phyloP scores from a whole-genome alignment of 1,140 invertebrate species.

The Antheraea mylitta region DNA sequence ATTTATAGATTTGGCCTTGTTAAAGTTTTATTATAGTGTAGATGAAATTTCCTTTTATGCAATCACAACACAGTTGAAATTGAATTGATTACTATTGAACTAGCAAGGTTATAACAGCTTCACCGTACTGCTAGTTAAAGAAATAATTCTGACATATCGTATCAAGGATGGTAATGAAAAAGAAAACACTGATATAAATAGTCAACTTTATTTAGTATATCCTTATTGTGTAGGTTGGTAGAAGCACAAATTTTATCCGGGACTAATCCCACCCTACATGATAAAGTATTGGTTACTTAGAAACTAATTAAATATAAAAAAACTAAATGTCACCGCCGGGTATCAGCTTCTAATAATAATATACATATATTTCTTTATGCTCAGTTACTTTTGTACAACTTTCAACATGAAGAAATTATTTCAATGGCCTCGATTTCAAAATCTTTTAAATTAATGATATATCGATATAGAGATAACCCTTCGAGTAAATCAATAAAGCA shows the following conservation, averaged over 20 bases:
- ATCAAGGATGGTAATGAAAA: neutral
- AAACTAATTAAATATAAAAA: slow-evolving; percentile 76
- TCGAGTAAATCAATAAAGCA: neutral
- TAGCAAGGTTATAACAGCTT: too few relatives aligned
- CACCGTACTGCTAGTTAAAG: too few relatives aligned
- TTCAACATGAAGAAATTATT: slow-evolving; percentile 68
- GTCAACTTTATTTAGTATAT: slow-evolving; percentile 52
- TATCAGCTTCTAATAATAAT: slow-evolving; percentile 45
- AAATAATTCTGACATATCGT: too few relatives aligned
- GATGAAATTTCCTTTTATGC: too few relatives aligned
- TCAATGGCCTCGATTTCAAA: slow-evolving; percentile 72
- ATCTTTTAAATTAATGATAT: slow-evolving; percentile 34
- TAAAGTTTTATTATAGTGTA: too few relatives aligned
- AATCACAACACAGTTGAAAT: too few relatives aligned
- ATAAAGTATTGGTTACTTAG: slow-evolving; percentile 75
- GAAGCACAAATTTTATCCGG: slow-evolving; percentile 62
- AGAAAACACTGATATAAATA: slow-evolving; percentile 38
- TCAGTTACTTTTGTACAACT: slow-evolving; percentile 67
- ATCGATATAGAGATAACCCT: neutral
- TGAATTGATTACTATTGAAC: too few relatives aligned
- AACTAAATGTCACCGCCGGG: slow-evolving; percentile 49
- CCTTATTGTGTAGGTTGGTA: slow-evolving; percentile 59
- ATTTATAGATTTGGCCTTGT: too few relatives aligned
- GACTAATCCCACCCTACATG: slow-evolving; percentile 56
- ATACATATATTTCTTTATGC: slow-evolving; percentile 51